A percentile compares a stretch with the other conserved stretches of the same genome.
Conservation (phyloP, 2,113 vertebrate genomes). For the Odocoileus virginianus region DNA sequence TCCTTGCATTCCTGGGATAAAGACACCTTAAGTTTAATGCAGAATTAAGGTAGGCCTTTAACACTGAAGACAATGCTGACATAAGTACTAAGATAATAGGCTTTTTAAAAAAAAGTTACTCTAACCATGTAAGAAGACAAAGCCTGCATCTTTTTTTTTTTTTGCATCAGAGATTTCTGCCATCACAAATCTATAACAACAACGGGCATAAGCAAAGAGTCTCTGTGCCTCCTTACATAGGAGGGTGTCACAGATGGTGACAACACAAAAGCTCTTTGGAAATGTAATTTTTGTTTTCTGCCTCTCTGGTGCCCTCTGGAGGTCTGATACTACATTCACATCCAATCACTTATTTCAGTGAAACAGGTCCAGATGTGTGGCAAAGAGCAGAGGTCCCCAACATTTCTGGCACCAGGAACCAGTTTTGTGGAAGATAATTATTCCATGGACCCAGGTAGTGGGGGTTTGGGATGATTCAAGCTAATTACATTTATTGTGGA, state of each 20-base stretch:
- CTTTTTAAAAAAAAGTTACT: not conserved
- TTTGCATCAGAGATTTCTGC: not conserved
- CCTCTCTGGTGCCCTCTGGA: constrained; percentile 56
- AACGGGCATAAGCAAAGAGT: not conserved
- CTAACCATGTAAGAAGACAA: not conserved
- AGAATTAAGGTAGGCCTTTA: constrained; percentile 80
- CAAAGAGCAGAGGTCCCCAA: not conserved
- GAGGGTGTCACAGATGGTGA: too few species aligned
- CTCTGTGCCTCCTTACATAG: not conserved
- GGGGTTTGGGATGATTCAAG: not conserved
- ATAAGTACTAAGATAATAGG: constrained; percentile 60
- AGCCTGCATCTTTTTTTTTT: not conserved
- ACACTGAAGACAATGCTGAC: constrained; percentile 87
- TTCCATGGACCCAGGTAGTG: not conserved
- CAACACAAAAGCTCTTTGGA: not conserved
- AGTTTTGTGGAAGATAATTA: not conserved
- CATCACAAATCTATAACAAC: fast-evolving
- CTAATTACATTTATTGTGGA: not conserved
- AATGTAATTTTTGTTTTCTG: not conserved
- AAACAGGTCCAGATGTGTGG: not conserved
- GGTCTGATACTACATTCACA: not conserved
- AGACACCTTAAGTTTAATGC: constrained; percentile 76
- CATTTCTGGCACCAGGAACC: not conserved
- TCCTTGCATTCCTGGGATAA: too few species aligned
- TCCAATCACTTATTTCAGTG: not conserved